Evolutionary conservation across 2,113 vertebrate species (phyloP), one percentile per base, ranked within the genome.

Genomic region (Rhinogobius similis): DNA sequence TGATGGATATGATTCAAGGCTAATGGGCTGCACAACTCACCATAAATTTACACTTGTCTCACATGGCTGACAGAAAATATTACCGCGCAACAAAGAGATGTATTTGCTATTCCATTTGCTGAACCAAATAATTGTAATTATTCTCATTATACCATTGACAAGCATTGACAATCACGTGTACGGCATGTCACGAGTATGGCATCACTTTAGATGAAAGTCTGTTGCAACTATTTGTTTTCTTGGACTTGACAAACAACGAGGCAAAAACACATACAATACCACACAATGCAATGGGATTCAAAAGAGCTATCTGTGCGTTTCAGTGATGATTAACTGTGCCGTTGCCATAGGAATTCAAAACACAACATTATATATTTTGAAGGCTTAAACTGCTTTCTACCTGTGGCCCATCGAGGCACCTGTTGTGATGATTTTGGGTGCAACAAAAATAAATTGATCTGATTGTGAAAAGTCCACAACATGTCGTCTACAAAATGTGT

Each of bases 61-160:
- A 82, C 81, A 84, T 84, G 83, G 86, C 75, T 48, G 65, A 61
- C 27, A 53, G 43, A 59, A 67, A 53, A 65, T 69, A 71, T 53
- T 43, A 65, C 20, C 18, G 39, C 64, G 67, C 58, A 75, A 79
- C 79, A 73, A 59, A 76, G 52, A 65, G 12, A 3, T 70, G 73
- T 72, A 53, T 75, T 73, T 74, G 59, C 62, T 23, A 8, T 29
- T 3, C 56, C 39, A 26, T 53, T 62, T 38, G 59, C 26, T 39
- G 27, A 43, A 75, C 50, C 63, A 59, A 72, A 48, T 62, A 10
- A 52, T 55, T 53, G 23, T 18, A 52, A 58, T 67, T 16, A 38
- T 65, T 65, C 65, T n/a, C 26, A 61, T 38, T 32, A 27, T 11
- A 56, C 18, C 16, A 70, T 16, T 41, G 1, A 29, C 38, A 3